phyloP scores from a whole-genome alignment of 2,888 invertebrate genomes.

The Ctena decussata region DNA sequence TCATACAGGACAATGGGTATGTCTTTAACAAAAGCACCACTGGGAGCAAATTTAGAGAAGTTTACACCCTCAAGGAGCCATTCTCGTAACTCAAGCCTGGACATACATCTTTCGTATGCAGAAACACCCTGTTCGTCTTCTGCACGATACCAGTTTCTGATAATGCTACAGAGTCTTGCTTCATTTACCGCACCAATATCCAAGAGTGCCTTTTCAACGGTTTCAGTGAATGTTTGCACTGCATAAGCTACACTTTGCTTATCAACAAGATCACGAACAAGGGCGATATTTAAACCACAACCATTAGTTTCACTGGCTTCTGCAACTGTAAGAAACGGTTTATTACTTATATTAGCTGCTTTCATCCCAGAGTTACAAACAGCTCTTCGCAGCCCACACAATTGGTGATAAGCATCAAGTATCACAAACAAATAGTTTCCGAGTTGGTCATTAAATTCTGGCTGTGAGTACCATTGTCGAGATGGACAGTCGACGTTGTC shows the following conservation, averaged over 20 bases:
- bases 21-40: slow-evolving; percentile 38
- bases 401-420: slow-evolving; percentile 12
- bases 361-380: background rate
- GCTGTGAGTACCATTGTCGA: background rate
- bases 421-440: slow-evolving; percentile 1
- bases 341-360: background rate
- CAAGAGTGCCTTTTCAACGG: slow-evolving; percentile 8
- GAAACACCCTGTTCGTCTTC: slow-evolving; percentile 49
- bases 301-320: background rate
- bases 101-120: slow-evolving; percentile 20
- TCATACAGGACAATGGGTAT: slow-evolving; percentile 44
- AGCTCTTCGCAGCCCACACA: background rate
- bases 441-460: background rate
- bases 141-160: slow-evolving; percentile 29
- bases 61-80: slow-evolving; percentile 42
- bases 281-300: background rate
- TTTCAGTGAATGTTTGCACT: slow-evolving; percentile 25
- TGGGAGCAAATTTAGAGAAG: slow-evolving; percentile 38
- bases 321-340: background rate
- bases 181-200: background rate
- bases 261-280: slow-evolving; percentile 42
- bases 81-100: slow-evolving; percentile 27
- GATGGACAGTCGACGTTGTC: background rate
- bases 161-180: slow-evolving; percentile 31
- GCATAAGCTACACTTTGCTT: slow-evolving; percentile 43